Conservation (phyloP, 1,140 invertebrate species). For the Kradibia gibbosae region DNA sequence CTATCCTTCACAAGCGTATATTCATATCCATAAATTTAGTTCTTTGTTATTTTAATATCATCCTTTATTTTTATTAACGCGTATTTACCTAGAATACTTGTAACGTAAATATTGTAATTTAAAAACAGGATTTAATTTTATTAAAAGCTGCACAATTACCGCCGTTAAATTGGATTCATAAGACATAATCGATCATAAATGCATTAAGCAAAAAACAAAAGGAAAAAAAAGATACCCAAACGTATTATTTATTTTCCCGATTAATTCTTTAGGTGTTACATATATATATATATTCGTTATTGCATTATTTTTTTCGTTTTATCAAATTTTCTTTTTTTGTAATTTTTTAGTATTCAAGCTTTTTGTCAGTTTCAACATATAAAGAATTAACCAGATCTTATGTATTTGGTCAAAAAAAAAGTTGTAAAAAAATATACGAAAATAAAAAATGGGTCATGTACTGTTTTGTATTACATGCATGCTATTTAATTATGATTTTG, state of each 20-base stretch:
- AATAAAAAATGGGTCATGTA: conserved; percentile 26
- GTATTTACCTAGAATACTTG: conserved; percentile 31
- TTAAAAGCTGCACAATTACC: conserved; percentile 4
- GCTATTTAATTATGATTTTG: conserved; percentile 34
- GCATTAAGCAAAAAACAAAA: neutral
- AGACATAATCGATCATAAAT: conserved; percentile 3
- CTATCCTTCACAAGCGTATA: neutral
- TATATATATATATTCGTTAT: conserved; percentile 3
- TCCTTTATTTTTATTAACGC: conserved; percentile 29
- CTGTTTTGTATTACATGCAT: conserved; percentile 40
- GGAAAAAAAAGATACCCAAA: conserved; percentile 18
- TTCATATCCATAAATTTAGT: neutral
- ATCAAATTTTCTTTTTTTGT: neutral
- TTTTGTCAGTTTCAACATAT: neutral
- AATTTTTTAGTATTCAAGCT: conserved; percentile 2
- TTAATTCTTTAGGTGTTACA: conserved; percentile 26
- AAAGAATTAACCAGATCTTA: neutral
- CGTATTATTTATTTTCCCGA: conserved; percentile 28
- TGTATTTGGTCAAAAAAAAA: conserved; percentile 18
- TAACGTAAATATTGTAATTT: conserved; percentile 29
- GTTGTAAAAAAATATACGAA: conserved; percentile 15
- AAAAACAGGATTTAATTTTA: neutral
- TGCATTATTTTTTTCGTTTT: neutral
- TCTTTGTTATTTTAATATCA: conserved; percentile 4
- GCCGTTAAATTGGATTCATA: conserved; percentile 17